phyloP scores from a whole-genome alignment of 2,888 invertebrate species.

The Drosophila parthenogenetica region DNA sequence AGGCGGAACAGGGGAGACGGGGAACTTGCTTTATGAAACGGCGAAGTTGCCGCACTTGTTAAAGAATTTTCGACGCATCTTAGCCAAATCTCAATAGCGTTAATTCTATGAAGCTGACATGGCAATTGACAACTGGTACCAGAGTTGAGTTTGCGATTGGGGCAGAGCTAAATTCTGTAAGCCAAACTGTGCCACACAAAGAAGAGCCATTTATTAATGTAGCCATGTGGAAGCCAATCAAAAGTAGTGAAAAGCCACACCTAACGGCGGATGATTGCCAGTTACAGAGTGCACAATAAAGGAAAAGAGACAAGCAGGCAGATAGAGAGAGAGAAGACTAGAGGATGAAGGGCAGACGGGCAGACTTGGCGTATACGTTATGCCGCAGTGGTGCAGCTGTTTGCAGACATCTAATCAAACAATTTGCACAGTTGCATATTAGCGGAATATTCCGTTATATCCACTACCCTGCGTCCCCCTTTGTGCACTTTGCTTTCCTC shows the following conservation, averaged over 20 bases:
- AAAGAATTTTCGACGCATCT: conserved; percentile 57
- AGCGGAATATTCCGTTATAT: conserved; percentile 10
- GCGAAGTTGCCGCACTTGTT: conserved; percentile 38
- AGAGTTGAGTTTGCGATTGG: neutral
- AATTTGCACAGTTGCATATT: conserved; percentile 60
- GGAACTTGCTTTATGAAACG: conserved; percentile 44
- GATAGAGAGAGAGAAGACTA: neutral
- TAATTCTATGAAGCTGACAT: conserved; percentile 71
- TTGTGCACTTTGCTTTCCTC: neutral
- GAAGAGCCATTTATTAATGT: conserved; percentile 71
- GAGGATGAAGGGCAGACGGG: neutral
- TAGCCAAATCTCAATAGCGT: conserved; percentile 53
- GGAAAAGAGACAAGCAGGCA: neutral
- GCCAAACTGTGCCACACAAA: conserved; percentile 56
- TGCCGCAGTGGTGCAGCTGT: conserved; percentile 40
- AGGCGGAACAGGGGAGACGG: no score
- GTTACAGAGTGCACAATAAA: conserved; percentile 2
- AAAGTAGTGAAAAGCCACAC: conserved; percentile 32
- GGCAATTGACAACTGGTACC: conserved; percentile 64
- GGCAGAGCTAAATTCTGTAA: conserved; percentile 37
- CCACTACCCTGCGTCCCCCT: neutral
- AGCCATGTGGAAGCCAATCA: conserved; percentile 65
- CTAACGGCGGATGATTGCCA: conserved; percentile 42
- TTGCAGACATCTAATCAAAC: conserved; percentile 64
- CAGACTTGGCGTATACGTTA: conserved; percentile 33